Percentiles rank a stretch among this genome's conserved stretches.
Conservation (phyloP, 2,888 invertebrate species). For the Drosophila planitibia region DNA sequence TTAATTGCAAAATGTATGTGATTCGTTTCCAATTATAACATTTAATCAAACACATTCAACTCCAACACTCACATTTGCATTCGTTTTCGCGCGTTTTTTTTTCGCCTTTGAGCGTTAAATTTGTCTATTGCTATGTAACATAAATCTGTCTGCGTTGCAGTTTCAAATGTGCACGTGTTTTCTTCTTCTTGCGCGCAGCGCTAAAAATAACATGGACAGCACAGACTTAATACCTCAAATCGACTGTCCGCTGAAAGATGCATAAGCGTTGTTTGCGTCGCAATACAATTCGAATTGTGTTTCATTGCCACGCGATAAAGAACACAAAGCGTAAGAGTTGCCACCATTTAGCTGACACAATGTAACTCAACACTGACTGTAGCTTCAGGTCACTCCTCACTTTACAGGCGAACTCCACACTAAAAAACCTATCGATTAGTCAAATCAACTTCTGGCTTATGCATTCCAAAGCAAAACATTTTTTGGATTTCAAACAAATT, state of each 20-base stretch:
- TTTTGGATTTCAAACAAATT: background rate
- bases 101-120: constrained; percentile 9
- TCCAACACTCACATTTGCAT: constrained; percentile 1
- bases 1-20: background rate
- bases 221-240: too few relatives aligned
- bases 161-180: constrained; percentile 68
- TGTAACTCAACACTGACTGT: background rate
- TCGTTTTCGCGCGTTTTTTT: background rate
- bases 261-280: constrained; percentile 13
- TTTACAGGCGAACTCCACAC: background rate
- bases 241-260: too few relatives aligned
- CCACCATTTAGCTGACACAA: too few relatives aligned
- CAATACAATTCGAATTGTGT: background rate
- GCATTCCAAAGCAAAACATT: background rate
- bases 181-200: constrained; percentile 42
- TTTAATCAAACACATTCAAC: constrained; percentile 1
- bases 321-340: background rate
- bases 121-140: background rate
- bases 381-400: background rate
- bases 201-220: constrained; percentile 14
- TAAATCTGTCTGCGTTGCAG: constrained; percentile 9
- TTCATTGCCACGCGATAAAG: background rate
- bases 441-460: background rate
- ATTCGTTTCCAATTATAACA: background rate
- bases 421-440: background rate